Percentiles rank a stretch among this genome's conserved stretches.
These are phyloP conservation scores for Glareola pratincola DNA, from an alignment of 2,113 vertebrate genomes.

Conservation along the genomic window DNA sequence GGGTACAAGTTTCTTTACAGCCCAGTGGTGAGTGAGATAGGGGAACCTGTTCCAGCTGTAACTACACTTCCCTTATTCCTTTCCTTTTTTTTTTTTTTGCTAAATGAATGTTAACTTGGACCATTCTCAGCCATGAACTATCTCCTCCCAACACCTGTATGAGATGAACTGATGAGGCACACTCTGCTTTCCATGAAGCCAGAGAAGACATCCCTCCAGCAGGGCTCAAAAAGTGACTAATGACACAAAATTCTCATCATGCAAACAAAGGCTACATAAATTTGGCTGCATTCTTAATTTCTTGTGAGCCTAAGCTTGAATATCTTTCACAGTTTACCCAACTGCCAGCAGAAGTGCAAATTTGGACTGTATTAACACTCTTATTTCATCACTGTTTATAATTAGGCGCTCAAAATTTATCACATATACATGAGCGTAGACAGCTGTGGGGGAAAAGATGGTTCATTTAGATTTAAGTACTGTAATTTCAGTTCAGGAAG, in stretches of 20 bases:
- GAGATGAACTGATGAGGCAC: not conserved
- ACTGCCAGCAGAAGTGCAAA: not conserved
- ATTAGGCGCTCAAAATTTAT: constrained; percentile 43
- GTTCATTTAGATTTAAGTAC: constrained; percentile 32
- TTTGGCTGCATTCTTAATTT: not conserved
- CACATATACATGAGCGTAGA: not conserved
- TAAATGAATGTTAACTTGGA: not conserved
- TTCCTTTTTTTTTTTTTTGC: not conserved
- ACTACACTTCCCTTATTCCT: not conserved
- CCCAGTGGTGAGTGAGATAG: not conserved
- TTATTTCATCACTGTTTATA: not conserved
- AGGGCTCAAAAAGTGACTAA: not conserved
- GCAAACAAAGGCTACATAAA: not conserved
- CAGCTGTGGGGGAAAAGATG: constrained; percentile 2
- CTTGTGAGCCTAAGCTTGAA: not conserved
- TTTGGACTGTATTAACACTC: not conserved
- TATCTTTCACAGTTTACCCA: not conserved
- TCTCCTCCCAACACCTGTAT: not conserved
- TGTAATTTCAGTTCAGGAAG: not conserved
- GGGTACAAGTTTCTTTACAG: not conserved
- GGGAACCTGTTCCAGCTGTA: not conserved
- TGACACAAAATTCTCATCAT: not conserved
- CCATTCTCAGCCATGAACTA: not conserved
- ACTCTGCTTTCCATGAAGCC: not conserved
- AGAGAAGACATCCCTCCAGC: not conserved